Evolutionary conservation across 1,140 invertebrate genomes (phyloP), one percentile per base, ranked within the genome.

Genomic region (Drosophila athabasca): DNA sequence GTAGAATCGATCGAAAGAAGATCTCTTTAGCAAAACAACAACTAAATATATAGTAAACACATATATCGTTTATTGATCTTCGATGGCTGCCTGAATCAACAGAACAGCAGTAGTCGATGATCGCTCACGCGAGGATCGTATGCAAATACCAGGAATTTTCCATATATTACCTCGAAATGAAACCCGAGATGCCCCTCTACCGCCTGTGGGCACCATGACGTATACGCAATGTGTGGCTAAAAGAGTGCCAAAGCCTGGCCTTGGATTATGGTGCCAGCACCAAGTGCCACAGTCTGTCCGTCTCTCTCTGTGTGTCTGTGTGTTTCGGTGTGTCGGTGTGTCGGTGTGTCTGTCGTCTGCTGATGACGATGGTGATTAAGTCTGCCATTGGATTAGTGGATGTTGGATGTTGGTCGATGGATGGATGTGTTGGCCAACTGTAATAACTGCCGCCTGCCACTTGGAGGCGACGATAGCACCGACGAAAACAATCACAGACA

Each of bases 391-490:
- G 79, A 59, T 54, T 67, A 78, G 66, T 70, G 35, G 35, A 13
- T 39, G 35, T 35, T 35, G 35, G 9, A 35, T 35, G 31, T 9
- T 4, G 31, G 35, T 13, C 5, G 11, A 11, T 39, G 11, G 35
- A 13, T 39, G 35, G 65, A 70, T 70, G 67, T 87, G 81, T 45
- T 53, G 44, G 59, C 78, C 81, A 85, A 87, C 81, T 85, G 81
- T 72, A 87, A 87, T 87, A 87, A 87, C 82, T 68, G 78, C 66
- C 71, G 74, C 79, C 82, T 82, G 83, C 83, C 83, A 85, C 83
- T 39, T 67, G 49, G 24, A 62, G 39, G 51, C 50, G 35, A 39
- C 66, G 72, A 74, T 77, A 69, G 66, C 64, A 51, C 55, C 58
- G 54, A 60, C 61, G 24, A 60, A 65, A 76, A 62, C 69, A 78